phyloP scores from a whole-genome alignment of 2,888 invertebrate genomes.

The Yponomeuta malinellus region DNA sequence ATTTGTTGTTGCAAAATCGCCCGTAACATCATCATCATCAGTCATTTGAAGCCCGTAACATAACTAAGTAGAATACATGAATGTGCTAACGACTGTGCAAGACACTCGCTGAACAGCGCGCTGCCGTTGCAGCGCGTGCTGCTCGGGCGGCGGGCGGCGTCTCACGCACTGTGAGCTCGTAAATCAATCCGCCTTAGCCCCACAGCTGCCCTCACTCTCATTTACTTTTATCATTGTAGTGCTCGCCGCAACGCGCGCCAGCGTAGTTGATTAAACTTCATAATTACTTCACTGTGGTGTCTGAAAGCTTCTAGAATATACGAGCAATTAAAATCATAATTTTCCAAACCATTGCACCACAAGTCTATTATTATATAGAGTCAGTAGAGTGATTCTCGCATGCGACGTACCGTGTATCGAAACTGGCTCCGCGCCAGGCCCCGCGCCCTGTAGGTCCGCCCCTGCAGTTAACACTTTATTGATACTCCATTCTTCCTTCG shows the following conservation, averaged over 20 bases:
- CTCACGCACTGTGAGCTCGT: neutral
- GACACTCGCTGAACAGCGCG: too few relatives aligned
- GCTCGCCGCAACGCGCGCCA: neutral
- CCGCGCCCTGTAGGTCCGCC: neutral
- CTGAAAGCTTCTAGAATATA: neutral
- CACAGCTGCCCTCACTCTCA: neutral
- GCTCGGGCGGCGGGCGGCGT: neutral
- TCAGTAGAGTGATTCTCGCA: neutral
- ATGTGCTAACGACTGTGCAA: too few relatives aligned
- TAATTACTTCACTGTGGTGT: neutral
- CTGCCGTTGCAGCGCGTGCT: too few relatives aligned
- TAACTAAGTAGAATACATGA: too few relatives aligned
- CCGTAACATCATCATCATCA: too few relatives aligned
- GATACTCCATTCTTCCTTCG: neutral
- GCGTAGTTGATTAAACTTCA: neutral
- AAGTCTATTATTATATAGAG: too few relatives aligned
- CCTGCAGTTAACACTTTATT: conserved; percentile 1
- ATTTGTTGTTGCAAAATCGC: too few relatives aligned
- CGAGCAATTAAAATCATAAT: neutral
- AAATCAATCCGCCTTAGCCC: neutral
- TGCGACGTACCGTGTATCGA: neutral
- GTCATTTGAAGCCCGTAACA: too few relatives aligned
- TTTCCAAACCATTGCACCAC: neutral
- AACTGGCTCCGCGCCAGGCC: neutral
- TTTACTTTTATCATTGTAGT: neutral